Conservation (phyloP, 1,140 invertebrate genomes). For the Drusus annulatus region DNA sequence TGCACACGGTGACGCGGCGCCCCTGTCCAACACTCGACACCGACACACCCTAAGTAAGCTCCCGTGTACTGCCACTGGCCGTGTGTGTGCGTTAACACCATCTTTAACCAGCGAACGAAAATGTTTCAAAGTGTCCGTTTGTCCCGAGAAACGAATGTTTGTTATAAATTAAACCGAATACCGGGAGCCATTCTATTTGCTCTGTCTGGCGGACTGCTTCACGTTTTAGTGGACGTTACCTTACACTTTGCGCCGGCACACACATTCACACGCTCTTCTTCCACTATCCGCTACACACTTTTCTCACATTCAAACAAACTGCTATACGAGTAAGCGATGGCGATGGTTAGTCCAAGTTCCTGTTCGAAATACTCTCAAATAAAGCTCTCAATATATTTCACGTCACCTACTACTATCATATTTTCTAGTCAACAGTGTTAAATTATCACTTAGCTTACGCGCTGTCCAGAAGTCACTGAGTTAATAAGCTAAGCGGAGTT, state of each 20-base stretch:
- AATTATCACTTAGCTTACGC: too few species aligned
- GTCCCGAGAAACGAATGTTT: slow-evolving; percentile 39
- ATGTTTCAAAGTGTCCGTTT: slow-evolving; percentile 42
- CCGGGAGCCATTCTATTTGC: slow-evolving; percentile 22
- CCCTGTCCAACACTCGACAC: background rate
- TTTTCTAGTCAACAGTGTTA: too few species aligned
- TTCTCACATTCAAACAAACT: too few species aligned
- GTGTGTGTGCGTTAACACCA: slow-evolving; percentile 15
- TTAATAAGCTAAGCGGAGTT: too few species aligned
- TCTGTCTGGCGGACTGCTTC: slow-evolving; percentile 28
- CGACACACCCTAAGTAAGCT: background rate
- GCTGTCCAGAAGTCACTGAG: too few species aligned
- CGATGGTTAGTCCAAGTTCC: too few species aligned
- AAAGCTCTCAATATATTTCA: too few species aligned
- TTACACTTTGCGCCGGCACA: background rate
- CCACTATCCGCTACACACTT: too few species aligned
- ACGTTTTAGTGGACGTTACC: slow-evolving; percentile 31
- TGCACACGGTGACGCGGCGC: too few species aligned
- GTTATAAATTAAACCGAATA: slow-evolving; percentile 40
- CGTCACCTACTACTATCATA: too few species aligned
- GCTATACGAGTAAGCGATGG: too few species aligned
- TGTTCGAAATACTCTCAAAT: too few species aligned
- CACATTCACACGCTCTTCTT: background rate
- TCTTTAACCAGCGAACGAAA: slow-evolving; percentile 29
- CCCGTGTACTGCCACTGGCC: background rate